Evolutionary conservation across 2,113 vertebrate species (phyloP).

Genomic region (Fulica atra): DNA sequence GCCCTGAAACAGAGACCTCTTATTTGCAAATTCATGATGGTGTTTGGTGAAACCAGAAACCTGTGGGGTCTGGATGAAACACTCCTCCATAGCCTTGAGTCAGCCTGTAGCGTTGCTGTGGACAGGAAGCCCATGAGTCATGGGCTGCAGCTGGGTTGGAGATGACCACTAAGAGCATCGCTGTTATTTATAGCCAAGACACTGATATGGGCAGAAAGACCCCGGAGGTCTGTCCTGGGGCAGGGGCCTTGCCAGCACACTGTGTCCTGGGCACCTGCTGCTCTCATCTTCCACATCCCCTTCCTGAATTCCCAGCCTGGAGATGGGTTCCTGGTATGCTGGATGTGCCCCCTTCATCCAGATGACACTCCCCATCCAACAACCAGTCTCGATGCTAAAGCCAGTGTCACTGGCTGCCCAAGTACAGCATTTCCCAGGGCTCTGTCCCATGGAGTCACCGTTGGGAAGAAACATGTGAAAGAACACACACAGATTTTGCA

Average conservation of each 20-base stretch:
- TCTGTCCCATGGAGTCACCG: background rate
- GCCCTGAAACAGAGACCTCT: background rate
- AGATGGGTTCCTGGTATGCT: background rate
- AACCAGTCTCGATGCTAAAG: background rate
- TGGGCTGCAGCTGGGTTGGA: background rate
- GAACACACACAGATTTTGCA: background rate
- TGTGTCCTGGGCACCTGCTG: background rate
- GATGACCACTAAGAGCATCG: background rate
- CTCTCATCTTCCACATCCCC: background rate
- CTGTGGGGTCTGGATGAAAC: background rate
- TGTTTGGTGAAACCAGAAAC: background rate
- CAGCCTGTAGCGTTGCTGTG: background rate
- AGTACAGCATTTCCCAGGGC: background rate
- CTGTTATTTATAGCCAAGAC: background rate
- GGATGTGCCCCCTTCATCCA: background rate
- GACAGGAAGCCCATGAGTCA: background rate
- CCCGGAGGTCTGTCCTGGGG: background rate
- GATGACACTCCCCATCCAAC: background rate
- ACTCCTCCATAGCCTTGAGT: background rate
- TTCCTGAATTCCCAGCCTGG: background rate
- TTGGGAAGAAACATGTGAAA: background rate
- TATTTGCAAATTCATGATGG: accelerated
- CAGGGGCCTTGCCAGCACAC: background rate
- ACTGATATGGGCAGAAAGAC: background rate
- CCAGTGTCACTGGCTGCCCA: accelerated